A percentile compares a stretch with the other conserved stretches of the same genome.
phyloP scores from a whole-genome alignment of 23 tunicate genomes.

The Trididemnum miniatum region DNA sequence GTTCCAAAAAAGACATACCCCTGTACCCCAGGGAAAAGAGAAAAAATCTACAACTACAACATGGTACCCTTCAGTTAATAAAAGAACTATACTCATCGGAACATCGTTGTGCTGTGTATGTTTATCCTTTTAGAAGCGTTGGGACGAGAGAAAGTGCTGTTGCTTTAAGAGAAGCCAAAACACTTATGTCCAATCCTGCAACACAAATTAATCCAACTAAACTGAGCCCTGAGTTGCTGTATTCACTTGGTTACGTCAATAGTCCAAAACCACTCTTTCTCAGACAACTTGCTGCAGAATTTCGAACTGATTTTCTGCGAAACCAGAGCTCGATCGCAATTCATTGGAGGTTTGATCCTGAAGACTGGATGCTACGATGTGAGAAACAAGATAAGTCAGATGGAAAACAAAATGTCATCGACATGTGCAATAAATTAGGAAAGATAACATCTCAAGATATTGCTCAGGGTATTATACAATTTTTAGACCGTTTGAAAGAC shows the following conservation, averaged over 20 bases:
- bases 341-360: constrained; percentile 65
- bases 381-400: constrained; percentile 7
- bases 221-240: neutral
- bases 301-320: neutral
- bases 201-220: too few species aligned
- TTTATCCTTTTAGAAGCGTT: constrained; percentile 47
- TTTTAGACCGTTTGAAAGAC: neutral
- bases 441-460: constrained; percentile 36
- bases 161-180: constrained; percentile 9
- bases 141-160: constrained; percentile 27
- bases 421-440: constrained; percentile 35
- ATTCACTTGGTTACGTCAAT: constrained; percentile 33
- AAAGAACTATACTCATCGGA: constrained; percentile 32
- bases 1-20: neutral
- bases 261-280: constrained; percentile 41
- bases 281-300: constrained; percentile 30
- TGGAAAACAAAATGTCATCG: neutral
- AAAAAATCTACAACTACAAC: neutral
- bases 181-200: neutral
- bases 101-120: constrained; percentile 54
- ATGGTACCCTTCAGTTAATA: neutral
- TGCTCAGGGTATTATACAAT: constrained; percentile 37
- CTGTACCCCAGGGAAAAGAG: neutral
- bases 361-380: constrained; percentile 61
- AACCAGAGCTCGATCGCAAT: constrained; percentile 27